phyloP scores from a whole-genome alignment of 2,113 vertebrate genomes.

The Thermophis baileyi region DNA sequence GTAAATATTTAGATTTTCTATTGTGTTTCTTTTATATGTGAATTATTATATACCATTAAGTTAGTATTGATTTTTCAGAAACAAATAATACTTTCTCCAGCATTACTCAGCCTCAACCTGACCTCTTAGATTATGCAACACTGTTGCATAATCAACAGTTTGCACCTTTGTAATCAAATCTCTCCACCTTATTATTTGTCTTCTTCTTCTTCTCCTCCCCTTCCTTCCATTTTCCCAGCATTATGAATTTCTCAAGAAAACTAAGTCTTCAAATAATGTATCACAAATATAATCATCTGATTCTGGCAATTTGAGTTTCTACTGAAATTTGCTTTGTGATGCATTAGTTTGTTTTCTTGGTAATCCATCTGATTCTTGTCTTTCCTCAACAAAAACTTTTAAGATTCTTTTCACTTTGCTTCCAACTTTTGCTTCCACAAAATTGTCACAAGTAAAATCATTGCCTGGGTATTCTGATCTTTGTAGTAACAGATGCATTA shows the following conservation, averaged over 20 bases:
- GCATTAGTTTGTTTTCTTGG: no score
- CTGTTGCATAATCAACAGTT: no score
- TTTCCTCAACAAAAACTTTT: no score
- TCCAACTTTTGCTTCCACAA: no score
- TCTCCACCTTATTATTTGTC: not conserved
- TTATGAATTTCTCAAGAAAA: not conserved
- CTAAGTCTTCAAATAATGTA: not conserved
- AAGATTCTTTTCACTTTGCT: no score
- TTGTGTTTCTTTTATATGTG: not conserved
- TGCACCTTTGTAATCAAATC: not conserved
- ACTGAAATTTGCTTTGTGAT: not conserved
- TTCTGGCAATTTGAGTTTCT: not conserved
- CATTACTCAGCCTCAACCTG: not conserved
- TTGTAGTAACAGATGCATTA: not conserved
- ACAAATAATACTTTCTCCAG: not conserved
- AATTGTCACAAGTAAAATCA: no score
- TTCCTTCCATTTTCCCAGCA: not conserved
- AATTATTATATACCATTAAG: not conserved
- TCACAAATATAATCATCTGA: not conserved
- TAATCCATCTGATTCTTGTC: no score
- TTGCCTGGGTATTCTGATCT: not conserved
- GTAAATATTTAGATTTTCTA: not conserved
- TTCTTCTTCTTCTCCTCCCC: no score
- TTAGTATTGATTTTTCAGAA: not conserved
- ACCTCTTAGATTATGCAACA: not conserved